Base-by-base conservation (phyloP, 2,113 vertebrate species). In the Poeciliopsis prolifica region DNA sequence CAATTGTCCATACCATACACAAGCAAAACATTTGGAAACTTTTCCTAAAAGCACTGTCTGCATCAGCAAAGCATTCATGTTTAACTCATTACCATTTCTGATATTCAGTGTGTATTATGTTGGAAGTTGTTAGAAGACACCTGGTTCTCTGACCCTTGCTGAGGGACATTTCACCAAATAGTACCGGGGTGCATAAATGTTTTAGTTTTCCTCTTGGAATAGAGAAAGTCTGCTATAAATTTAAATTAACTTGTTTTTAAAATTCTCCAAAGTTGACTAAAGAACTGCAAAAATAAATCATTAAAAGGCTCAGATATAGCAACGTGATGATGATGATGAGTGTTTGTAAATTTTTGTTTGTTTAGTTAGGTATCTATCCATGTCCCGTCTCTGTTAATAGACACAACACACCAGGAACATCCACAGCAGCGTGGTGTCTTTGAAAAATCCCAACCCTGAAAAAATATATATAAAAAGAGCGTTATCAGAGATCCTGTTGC, bases 401-500 rank as follows among this genome's bases (percentile, higher is more conserved):
- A 75, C 80, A 72, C 61, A 74, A 78, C 68, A 64, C 78, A 80
- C 75, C 74, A 60, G 81, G 60, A 70, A 72, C 75, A 66, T 64
- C 64, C 54, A 22, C 31, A 37, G 68, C 77, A 35, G 48, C 35
- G n/a, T 40, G 0, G 65, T 83, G 74, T 69, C 89, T 89, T 88
- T 89, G 85, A 91, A 92, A 80, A 88, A 87, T 92, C 87, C 84
- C 72, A 83, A 80, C 79, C 83, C 74, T 62, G 44, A 5, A 42
- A 42, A 42, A 15, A 42, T 31, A 31, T 31, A n/a, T n/a, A n/a
- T n/a, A n/a, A 24, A 88, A 88, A 92, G 79, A 84, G 77, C 66
- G 58, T 90, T 89, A 92, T 93, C 92, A 86, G 54, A 84, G 87
- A 94, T 91, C 22, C 61, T 64, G 35, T 67, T 63, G 70, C 75